Evolutionary conservation across 2,888 invertebrate genomes (phyloP).

Genomic region (Gonocerus acuteangulatus): DNA sequence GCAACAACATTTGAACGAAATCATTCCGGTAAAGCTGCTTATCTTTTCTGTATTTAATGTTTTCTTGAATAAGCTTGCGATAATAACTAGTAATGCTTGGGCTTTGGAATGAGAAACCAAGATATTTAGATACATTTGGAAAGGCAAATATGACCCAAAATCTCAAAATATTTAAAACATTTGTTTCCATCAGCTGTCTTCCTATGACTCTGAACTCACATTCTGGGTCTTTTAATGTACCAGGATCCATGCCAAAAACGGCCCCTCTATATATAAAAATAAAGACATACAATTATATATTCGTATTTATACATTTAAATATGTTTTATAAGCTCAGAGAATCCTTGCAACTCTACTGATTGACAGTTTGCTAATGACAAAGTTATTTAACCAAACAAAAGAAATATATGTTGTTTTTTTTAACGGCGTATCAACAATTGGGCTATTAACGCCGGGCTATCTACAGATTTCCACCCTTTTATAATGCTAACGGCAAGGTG

Average conservation of each 20-base stretch:
- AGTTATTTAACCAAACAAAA: too few relatives aligned
- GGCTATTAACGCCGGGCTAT: too few relatives aligned
- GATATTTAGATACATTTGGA: not conserved
- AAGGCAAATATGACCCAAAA: not conserved
- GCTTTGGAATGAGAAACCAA: not conserved
- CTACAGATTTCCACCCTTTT: too few relatives aligned
- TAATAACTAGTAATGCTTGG: not conserved
- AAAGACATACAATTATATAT: too few relatives aligned
- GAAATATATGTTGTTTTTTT: too few relatives aligned
- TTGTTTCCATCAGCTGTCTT: not conserved
- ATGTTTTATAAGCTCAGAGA: too few relatives aligned
- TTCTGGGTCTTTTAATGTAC: constrained; percentile 3
- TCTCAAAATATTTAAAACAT: not conserved
- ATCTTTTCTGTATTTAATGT: not conserved
- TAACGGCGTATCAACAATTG: too few relatives aligned
- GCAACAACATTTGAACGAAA: constrained; percentile 18
- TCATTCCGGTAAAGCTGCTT: constrained; percentile 16
- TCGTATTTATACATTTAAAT: too few relatives aligned
- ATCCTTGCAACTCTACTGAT: too few relatives aligned
- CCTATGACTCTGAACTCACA: constrained; percentile 13
- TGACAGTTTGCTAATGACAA: too few relatives aligned
- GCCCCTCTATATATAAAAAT: too few relatives aligned
- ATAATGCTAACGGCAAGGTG: too few relatives aligned
- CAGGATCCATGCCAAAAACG: constrained; percentile 15
- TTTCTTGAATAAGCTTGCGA: not conserved